These are phyloP conservation scores for Tympanoctomys barrerae DNA, from an alignment of 2,797 vertebrate genomes.

Conservation along the genomic window DNA sequence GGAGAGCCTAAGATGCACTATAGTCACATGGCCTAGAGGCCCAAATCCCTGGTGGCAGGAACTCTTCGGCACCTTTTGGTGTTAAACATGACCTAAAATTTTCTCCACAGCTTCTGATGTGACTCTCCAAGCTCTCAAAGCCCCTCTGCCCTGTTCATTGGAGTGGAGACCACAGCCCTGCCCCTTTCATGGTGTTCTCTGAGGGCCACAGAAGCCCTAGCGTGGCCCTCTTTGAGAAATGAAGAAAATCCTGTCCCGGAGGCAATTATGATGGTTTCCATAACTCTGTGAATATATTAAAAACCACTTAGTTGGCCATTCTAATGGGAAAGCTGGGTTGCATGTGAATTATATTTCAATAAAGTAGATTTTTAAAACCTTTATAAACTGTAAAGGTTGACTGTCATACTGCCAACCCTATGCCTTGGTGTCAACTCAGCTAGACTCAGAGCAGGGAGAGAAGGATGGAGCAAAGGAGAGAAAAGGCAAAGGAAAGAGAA, in stretches of 20 bases:
- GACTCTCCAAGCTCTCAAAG: not conserved
- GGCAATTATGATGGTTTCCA: too few relatives aligned
- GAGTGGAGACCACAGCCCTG: not conserved
- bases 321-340: not conserved
- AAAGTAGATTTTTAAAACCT: not conserved
- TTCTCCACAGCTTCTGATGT: not conserved
- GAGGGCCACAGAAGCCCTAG: not conserved
- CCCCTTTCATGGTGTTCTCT: not conserved
- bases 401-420: not conserved
- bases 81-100: not conserved
- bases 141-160: not conserved
- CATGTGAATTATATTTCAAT: not conserved
- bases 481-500: not conserved
- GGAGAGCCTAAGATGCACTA: not conserved
- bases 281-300: not conserved
- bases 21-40: not conserved
- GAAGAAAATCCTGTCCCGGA: not conserved
- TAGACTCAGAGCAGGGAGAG: not conserved
- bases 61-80: not conserved
- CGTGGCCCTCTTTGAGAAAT: not conserved
- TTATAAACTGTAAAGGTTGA: not conserved
- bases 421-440: not conserved
- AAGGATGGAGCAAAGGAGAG: not conserved
- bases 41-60: not conserved
- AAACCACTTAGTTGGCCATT: not conserved